Conservation (phyloP, 2,888 invertebrate genomes). For the Flexamia atlantica region DNA sequence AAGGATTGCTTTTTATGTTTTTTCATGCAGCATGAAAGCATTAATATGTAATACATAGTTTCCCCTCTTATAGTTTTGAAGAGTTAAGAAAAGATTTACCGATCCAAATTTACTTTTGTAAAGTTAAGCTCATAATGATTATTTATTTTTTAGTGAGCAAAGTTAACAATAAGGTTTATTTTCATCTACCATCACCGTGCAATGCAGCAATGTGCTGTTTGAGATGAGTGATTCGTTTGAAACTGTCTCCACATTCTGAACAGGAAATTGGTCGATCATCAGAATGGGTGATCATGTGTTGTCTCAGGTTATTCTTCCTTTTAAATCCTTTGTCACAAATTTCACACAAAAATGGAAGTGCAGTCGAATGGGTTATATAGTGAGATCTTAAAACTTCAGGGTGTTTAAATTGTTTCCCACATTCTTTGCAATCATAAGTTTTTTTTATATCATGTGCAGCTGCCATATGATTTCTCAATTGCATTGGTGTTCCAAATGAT, state of each 20-base stretch:
- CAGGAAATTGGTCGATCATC: slow-evolving; percentile 36
- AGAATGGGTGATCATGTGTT: slow-evolving; percentile 46
- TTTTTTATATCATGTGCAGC: not conserved
- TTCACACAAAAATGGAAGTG: not conserved
- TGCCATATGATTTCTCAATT: slow-evolving; percentile 1
- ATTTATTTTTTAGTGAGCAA: no score
- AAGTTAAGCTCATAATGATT: no score
- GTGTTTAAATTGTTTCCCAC: not conserved
- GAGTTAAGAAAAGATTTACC: no score
- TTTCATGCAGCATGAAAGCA: no score
- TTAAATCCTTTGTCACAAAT: slow-evolving; percentile 37
- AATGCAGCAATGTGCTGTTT: slow-evolving; percentile 7
- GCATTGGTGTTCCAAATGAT: not conserved
- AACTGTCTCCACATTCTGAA: slow-evolving; percentile 30
- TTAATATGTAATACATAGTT: no score
- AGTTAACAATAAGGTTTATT: no score
- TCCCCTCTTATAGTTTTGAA: no score
- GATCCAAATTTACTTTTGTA: no score
- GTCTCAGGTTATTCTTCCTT: not conserved
- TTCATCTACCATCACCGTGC: not conserved
- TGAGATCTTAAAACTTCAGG: not conserved
- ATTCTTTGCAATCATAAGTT: not conserved
- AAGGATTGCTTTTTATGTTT: no score
- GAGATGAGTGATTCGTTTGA: slow-evolving; percentile 27
- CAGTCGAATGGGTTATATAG: not conserved